Conservation (phyloP, 30 jellyfish, hydroid and myxozoan species). For the Morbakka virulenta region DNA sequence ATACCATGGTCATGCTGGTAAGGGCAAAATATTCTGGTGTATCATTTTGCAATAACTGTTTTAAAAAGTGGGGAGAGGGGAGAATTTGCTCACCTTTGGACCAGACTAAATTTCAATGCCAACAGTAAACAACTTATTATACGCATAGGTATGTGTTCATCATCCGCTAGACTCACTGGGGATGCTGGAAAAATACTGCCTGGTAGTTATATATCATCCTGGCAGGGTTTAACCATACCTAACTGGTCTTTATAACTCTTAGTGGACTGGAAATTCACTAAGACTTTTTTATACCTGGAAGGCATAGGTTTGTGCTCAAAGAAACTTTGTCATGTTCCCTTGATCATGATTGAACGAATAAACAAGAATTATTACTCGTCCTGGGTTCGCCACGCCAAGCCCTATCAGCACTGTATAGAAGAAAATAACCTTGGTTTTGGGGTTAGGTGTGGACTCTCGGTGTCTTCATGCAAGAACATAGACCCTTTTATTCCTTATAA, state of each 20-base stretch:
- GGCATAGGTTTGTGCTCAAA: background rate
- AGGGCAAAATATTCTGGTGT: background rate
- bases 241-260: slow-evolving; percentile 17
- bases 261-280: slow-evolving; percentile 2
- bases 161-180: slow-evolving; percentile 11
- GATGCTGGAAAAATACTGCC: slow-evolving; percentile 10
- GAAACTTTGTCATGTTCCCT: slow-evolving; percentile 14
- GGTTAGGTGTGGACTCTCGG: too few species aligned
- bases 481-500: too few species aligned
- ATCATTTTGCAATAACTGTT: background rate
- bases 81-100: slow-evolving; percentile 27
- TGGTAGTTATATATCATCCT: background rate
- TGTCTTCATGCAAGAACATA: too few species aligned
- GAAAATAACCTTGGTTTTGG: too few species aligned
- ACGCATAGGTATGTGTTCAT: slow-evolving; percentile 4
- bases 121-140: slow-evolving; percentile 22
- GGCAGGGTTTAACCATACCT: slow-evolving; percentile 2
- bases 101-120: slow-evolving; percentile 37
- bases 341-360: background rate
- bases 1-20: background rate
- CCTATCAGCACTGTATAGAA: too few species aligned
- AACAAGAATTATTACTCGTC: too few species aligned
- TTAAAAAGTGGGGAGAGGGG: slow-evolving; percentile 30
- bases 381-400: too few species aligned
- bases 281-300: slow-evolving; percentile 24